Evolutionary conservation across 1,140 invertebrate species (phyloP), one percentile per base, ranked within the genome.

Genomic region (Uloborus diversus): DNA sequence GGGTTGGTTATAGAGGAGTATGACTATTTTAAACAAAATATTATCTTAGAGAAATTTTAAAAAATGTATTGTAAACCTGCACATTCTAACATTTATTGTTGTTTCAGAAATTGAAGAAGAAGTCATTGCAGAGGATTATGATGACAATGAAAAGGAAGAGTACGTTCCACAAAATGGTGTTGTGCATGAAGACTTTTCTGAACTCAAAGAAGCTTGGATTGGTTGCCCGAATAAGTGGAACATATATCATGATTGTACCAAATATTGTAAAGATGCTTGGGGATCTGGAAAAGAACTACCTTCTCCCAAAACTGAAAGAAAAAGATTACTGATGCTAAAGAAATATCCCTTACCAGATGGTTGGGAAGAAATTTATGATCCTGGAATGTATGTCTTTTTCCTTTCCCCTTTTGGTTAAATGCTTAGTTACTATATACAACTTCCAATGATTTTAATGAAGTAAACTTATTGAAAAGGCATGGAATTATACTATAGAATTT

Each of bases 171-270:
- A 69, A 32, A 69, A 69, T 69, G 79, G 61, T 11, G 25, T 37
- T 62, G 53, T 33, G 5, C 1, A 33, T 4, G 47, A 56, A 30
- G 32, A 59, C 17, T 14, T 7, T 33, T n/a, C 9, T 32, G 75
- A 66, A 2, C 32, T 42, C 2, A 66, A 37, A 5, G 80, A 69
- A 69, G 14, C 79, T 13, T 33, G 92, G 92, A 82, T 90, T 83
- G 93, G 93, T 4, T 99, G 98, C 87, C 98, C 98, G 2, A 99
- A 99, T 85, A 98, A 97, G 87, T 94, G 91, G 83, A 99, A 99
- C 85, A 93, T 96, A 76, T 96, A 93, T 86, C 98, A 99, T 86
- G 92, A 95, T 81, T 99, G 98, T 87, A 91, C 90, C 2, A 90
- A 91, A 28, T 97, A 91, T 87, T 99, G 98, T 88, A 92, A 93